Evolutionary conservation across 64 coral and sea anemone species (phyloP), one percentile per base, ranked within the genome.

Genomic region (Acropora yongei): DNA sequence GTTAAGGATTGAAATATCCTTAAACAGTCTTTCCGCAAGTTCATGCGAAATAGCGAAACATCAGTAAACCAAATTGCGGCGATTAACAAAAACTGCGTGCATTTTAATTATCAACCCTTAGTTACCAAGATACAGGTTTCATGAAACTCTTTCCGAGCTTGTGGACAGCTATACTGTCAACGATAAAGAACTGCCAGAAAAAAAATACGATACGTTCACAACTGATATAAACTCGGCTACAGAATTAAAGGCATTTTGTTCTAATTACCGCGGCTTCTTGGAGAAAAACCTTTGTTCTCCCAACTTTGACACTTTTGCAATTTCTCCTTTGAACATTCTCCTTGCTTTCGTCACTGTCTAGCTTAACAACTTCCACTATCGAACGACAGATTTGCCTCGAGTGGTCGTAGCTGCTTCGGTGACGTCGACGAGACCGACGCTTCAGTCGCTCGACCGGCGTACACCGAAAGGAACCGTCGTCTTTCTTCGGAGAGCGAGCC

Each of bases 331-430:
- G 58, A 11, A 49, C 13, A 82, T 92, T 92, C 49, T 92, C 90
- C 17, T 92, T 92, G 50, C 44, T 68, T 41, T 74, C 72, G n/a
- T 68, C 80, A 47, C 1, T 65, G 44, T 83, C 71, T 19, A 55
- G 51, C 39, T 82, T n/a, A 75, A 86, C 71, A 47, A 74, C 50
- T 48, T 83, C 73, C 51, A 92, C 68, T 40, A 86, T 92, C 45
- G 90, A 76, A 44, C 57, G 81, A 68, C 81, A 92, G 40, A 92
- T 92, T 12, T 83, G 49, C 7, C 65, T 81, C 51, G 80, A 67
- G 74, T 78, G 81, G 72, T 92, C 90, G 81, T 92, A 92, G 44
- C 80, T 75, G 41, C 80, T 92, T 47, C 90, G 71, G 67, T 75
- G 67, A 47, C 80, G 49, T 78, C 90, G 68, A 17, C 72, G 79